Evolutionary conservation across 2,113 vertebrate genomes (phyloP).

Genomic region (Chinchilla lanigera): DNA sequence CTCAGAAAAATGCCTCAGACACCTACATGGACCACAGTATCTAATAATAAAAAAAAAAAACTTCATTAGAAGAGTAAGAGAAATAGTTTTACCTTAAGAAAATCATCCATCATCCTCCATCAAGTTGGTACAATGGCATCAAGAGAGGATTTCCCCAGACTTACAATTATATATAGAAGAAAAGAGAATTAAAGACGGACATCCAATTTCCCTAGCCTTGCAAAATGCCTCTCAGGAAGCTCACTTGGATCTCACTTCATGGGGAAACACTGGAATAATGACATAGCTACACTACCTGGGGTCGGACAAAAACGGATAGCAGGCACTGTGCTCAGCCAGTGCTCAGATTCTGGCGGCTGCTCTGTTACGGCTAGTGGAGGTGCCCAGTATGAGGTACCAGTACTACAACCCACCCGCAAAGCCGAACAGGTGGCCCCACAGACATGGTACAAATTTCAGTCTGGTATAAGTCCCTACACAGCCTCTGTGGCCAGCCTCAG

Average conservation of each 20-base stretch:
- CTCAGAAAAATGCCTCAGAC: not conserved
- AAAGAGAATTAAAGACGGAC: not conserved
- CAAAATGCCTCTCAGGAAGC: not conserved
- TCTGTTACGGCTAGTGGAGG: not conserved
- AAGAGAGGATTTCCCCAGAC: not conserved
- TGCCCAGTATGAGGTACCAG: not conserved
- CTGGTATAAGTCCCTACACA: not conserved
- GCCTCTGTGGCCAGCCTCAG: not conserved
- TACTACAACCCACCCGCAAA: not conserved
- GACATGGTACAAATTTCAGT: not conserved
- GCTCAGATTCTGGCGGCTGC: not conserved
- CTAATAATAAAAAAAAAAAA: not conserved
- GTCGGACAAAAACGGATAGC: not conserved
- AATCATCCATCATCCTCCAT: not conserved
- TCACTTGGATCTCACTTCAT: not conserved
- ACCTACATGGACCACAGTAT: not conserved
- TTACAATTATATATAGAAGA: not conserved
- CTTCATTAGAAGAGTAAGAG: not conserved
- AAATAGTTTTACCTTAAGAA: not conserved
- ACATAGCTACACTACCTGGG: not conserved
- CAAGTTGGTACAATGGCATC: not conserved
- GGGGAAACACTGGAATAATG: not conserved
- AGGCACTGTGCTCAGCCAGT: not conserved
- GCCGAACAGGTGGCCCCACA: not conserved
- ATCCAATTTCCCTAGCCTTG: not conserved